These are phyloP conservation scores for Tupiocoris notatus DNA, from an alignment of 2,888 invertebrate genomes.

Conservation along the genomic window DNA sequence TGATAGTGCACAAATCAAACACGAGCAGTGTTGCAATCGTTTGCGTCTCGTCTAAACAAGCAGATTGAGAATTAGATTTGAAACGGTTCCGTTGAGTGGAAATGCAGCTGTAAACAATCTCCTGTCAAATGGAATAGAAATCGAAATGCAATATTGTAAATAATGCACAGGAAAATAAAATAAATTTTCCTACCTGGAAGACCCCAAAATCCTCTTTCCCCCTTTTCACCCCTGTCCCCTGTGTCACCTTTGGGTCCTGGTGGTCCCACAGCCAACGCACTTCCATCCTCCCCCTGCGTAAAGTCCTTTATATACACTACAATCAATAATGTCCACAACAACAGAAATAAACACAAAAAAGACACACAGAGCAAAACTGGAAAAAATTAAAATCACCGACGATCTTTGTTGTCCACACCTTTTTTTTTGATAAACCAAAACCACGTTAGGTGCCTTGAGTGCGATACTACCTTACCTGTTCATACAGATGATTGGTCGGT, in stretches of 20 bases:
- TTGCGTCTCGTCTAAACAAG: too few relatives aligned
- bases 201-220: slow-evolving; percentile 67
- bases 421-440: slow-evolving; percentile 11
- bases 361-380: background rate
- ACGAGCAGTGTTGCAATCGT: too few relatives aligned
- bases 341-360: slow-evolving; percentile 11
- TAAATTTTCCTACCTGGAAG: slow-evolving; percentile 34
- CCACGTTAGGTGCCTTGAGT: slow-evolving; percentile 25
- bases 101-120: too few relatives aligned
- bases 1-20: too few relatives aligned
- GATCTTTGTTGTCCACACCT: slow-evolving; percentile 4
- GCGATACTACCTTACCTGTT: slow-evolving; percentile 21
- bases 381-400: background rate
- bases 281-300: slow-evolving; percentile 43
- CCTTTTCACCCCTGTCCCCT: slow-evolving; percentile 54
- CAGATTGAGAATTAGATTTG: too few relatives aligned
- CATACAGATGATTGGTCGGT: background rate
- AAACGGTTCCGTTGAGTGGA: too few relatives aligned
- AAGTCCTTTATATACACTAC: slow-evolving; percentile 43
- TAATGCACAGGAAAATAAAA: slow-evolving; percentile 2
- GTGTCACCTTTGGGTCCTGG: slow-evolving; percentile 50
- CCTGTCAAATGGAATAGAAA: too few relatives aligned
- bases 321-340: slow-evolving; percentile 33
- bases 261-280: slow-evolving; percentile 33
- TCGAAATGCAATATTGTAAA: background rate